phyloP scores from a whole-genome alignment of 2,888 invertebrate species.

The Pachymerium ferrugineum region DNA sequence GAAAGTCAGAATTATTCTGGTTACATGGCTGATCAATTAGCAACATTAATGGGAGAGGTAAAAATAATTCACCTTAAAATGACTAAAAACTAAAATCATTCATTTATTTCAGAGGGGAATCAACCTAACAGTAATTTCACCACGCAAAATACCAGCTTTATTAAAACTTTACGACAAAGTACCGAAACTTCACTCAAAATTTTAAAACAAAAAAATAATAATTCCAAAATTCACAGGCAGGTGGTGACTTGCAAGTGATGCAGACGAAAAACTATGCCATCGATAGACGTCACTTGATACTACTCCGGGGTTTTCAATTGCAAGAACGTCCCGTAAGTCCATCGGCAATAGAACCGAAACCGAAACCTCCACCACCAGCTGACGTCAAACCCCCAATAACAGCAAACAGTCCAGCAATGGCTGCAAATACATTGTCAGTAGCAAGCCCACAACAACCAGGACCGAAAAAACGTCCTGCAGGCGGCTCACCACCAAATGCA shows the following conservation, averaged over 20 bases:
- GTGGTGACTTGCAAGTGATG: conserved; percentile 71
- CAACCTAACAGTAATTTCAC: conserved; percentile 79
- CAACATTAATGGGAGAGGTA: conserved; percentile 68
- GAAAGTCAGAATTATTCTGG: conserved; percentile 64
- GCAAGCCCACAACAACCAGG: conserved; percentile 29
- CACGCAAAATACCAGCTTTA: conserved; percentile 77
- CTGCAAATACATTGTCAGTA: background rate
- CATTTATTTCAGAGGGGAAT: conserved; percentile 61
- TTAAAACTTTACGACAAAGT: conserved; percentile 79
- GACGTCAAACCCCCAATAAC: conserved; percentile 37
- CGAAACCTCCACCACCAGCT: conserved; percentile 33
- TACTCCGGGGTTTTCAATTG: conserved; percentile 61
- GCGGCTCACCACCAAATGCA: conserved; percentile 38
- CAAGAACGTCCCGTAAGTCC: conserved; percentile 45
- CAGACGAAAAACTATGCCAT: conserved; percentile 86
- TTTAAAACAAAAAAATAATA: background rate
- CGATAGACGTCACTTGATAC: conserved; percentile 73
- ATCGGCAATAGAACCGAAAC: conserved; percentile 38
- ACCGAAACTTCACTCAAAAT: background rate
- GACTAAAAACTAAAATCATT: conserved; percentile 5
- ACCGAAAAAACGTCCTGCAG: conserved; percentile 39
- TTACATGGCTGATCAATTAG: conserved; percentile 77
- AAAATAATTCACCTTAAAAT: background rate
- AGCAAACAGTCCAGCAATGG: conserved; percentile 17
- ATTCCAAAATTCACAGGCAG: conserved; percentile 52